Evolutionary conservation across 1,140 invertebrate species (phyloP).

Genomic region (Bursaphelenchus mucronatus): DNA sequence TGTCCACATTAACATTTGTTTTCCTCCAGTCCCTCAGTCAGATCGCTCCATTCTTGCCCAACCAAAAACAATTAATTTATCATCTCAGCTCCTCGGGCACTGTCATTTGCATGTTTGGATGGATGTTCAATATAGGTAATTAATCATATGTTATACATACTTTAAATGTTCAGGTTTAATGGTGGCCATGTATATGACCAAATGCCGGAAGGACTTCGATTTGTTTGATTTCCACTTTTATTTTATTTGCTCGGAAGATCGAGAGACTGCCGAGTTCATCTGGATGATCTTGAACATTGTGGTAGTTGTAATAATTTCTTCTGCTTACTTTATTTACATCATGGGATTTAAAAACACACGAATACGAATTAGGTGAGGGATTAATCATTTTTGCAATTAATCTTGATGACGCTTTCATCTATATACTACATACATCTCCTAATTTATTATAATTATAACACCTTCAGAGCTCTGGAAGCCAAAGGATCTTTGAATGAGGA

Average conservation of each 20-base stretch:
- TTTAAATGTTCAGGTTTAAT: conserved; percentile 1
- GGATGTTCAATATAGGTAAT: conserved; percentile 6
- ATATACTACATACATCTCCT: no score
- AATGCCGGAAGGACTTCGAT: conserved; percentile 16
- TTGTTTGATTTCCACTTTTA: conserved; percentile 4
- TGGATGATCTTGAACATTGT: conserved; percentile 1
- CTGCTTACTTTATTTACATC: conserved; percentile 1
- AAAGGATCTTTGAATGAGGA: background rate
- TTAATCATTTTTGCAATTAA: no score
- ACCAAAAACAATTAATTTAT: conserved; percentile 20
- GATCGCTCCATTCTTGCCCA: conserved; percentile 26
- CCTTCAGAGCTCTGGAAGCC: no score
- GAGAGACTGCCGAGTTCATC: background rate
- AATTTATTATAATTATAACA: no score
- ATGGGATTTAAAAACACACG: background rate
- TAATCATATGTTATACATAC: no score
- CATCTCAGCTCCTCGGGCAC: conserved; percentile 23
- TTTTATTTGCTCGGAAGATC: conserved; percentile 11
- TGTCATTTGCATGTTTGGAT: conserved; percentile 17
- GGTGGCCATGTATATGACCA: background rate
- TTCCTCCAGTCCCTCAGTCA: conserved; percentile 28
- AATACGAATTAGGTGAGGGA: no score
- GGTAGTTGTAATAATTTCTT: background rate
- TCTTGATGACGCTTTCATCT: no score
- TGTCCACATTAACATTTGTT: conserved; percentile 23